Evolutionary conservation across 1,140 invertebrate genomes (phyloP).

Genomic region (Phthorimaea operculella): DNA sequence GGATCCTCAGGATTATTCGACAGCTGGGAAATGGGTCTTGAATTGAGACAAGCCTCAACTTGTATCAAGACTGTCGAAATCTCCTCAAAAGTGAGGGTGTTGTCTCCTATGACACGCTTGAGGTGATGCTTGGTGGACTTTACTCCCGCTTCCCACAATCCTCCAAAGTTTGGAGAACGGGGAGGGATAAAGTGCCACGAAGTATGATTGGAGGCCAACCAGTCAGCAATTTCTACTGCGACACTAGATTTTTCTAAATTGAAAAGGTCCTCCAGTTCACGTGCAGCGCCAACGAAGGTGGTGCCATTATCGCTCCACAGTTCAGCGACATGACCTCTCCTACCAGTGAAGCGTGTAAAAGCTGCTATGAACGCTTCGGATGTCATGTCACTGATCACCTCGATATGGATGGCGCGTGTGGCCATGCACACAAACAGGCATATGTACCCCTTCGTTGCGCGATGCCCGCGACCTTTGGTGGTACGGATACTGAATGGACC

Average conservation of each 20-base stretch:
- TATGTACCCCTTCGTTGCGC: conserved; percentile 15
- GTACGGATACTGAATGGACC: conserved; percentile 16
- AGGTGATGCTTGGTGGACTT: background rate
- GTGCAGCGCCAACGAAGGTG: background rate
- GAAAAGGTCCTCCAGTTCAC: background rate
- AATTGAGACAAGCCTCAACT: conserved; percentile 14
- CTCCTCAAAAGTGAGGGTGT: conserved; percentile 5
- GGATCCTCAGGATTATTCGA: background rate
- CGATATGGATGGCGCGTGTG: conserved; percentile 6
- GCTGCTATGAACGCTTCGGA: conserved; percentile 6
- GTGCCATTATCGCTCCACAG: background rate
- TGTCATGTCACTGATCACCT: conserved; percentile 12
- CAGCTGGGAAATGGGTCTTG: conserved; percentile 8
- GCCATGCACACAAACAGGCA: conserved; percentile 11
- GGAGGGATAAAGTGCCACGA: conserved; percentile 3
- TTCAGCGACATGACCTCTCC: background rate
- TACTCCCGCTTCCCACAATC: conserved; percentile 2
- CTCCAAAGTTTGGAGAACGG: conserved; percentile 4
- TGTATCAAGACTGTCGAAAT: conserved; percentile 12
- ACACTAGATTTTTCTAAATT: background rate
- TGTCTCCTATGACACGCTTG: background rate
- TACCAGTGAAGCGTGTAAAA: background rate
- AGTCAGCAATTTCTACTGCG: background rate
- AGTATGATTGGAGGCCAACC: background rate
- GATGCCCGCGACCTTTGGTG: conserved; percentile 9